These are phyloP conservation scores for Mus caroli DNA, from an alignment of 2,797 vertebrate species.

Conservation along the genomic window DNA sequence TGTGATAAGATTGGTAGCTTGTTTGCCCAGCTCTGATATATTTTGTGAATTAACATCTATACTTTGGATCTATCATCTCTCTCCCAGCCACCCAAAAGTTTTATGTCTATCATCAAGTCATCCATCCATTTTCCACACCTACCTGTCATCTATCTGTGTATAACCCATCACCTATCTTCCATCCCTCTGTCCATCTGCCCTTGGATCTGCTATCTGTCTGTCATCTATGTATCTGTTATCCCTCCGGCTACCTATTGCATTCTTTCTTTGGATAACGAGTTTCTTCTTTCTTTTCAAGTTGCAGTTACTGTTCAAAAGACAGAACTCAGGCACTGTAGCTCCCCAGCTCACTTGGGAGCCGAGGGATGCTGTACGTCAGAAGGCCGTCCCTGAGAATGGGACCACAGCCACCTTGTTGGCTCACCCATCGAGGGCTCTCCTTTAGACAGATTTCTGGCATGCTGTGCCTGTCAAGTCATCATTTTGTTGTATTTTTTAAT, in stretches of 20 bases:
- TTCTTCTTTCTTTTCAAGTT: not conserved
- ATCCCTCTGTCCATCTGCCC: not conserved
- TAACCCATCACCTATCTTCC: not conserved
- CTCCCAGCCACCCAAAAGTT: not conserved
- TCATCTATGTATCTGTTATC: not conserved
- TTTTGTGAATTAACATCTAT: slow-evolving; percentile 1
- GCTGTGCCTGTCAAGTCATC: not conserved
- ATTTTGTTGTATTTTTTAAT: not conserved
- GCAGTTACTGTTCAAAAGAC: slow-evolving; percentile 41
- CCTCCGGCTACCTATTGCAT: not conserved
- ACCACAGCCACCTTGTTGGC: slow-evolving; percentile 2
- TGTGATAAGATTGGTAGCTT: slow-evolving; percentile 22
- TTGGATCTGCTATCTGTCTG: not conserved
- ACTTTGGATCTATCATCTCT: not conserved
- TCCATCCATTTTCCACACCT: not conserved
- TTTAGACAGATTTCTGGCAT: slow-evolving; percentile 35
- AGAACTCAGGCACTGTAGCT: not conserved
- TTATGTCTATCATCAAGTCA: not conserved
- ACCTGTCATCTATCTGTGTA: not conserved
- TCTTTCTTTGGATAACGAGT: not conserved
- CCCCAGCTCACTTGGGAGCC: not conserved
- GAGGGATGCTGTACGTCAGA: slow-evolving; percentile 1
- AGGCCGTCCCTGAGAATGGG: slow-evolving; percentile 45
- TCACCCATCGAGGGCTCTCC: not conserved
- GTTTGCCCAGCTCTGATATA: slow-evolving; percentile 57